These are phyloP conservation scores for Leptodirus hochenwartii DNA, from an alignment of 2,888 invertebrate genomes.

Conservation along the genomic window DNA sequence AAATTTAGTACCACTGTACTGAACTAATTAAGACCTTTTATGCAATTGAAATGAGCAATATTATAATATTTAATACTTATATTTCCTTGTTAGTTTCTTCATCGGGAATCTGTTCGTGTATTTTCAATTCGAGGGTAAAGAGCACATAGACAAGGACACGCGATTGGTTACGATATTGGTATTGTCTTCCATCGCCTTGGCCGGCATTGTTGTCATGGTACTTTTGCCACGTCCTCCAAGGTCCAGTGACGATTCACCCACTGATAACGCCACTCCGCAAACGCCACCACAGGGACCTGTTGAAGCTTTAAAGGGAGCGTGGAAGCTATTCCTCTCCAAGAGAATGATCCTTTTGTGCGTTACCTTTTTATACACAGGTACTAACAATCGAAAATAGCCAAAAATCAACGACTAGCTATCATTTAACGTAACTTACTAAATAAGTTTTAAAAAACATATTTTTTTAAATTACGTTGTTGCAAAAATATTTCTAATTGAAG, in stretches of 20 bases:
- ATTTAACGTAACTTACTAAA: too few species aligned
- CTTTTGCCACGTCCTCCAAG: slow-evolving; percentile 37
- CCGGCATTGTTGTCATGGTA: slow-evolving; percentile 51
- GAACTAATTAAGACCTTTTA: slow-evolving; percentile 2
- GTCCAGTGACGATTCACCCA: slow-evolving; percentile 13
- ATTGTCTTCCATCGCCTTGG: slow-evolving; percentile 48
- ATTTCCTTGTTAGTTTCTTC: slow-evolving; percentile 32
- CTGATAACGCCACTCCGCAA: slow-evolving; percentile 24
- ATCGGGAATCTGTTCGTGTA: slow-evolving; percentile 92
- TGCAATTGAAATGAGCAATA: too few species aligned
- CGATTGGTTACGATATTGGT: slow-evolving; percentile 67
- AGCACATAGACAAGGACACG: slow-evolving; percentile 49
- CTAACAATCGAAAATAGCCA: slow-evolving; percentile 15
- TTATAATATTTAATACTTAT: slow-evolving; percentile 4
- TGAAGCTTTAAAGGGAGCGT: slow-evolving; percentile 55
- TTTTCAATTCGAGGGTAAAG: slow-evolving; percentile 70
- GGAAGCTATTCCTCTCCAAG: slow-evolving; percentile 55
- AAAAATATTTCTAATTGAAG: too few species aligned
- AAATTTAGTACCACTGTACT: too few species aligned
- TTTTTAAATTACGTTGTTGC: too few species aligned
- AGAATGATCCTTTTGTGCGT: slow-evolving; percentile 73
- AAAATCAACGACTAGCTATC: too few species aligned
- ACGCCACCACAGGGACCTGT: slow-evolving; percentile 33
- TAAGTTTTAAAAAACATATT: too few species aligned
- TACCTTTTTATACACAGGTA: slow-evolving; percentile 84